phyloP scores from a whole-genome alignment of 2,113 vertebrate species.

The Proterorhinus semilunaris region DNA sequence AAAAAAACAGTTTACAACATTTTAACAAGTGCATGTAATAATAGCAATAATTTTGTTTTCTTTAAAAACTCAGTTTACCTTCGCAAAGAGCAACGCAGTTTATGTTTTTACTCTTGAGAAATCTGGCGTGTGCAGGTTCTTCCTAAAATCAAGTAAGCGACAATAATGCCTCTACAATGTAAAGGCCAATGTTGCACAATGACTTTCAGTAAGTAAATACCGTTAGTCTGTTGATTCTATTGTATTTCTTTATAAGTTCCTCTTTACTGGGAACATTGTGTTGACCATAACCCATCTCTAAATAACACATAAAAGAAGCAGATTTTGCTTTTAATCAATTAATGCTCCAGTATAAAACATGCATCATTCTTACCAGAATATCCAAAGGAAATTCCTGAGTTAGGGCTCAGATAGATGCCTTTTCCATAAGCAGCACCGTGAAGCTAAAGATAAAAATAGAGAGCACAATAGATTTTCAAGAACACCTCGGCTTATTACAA shows the following conservation, averaged over 20 bases:
- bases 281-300: constrained; percentile 97
- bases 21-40: background rate
- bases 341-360: background rate
- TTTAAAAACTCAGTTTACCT: constrained; percentile 74
- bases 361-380: constrained; percentile 90
- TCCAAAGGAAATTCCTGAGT: constrained; percentile 98
- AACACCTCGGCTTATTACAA: background rate
- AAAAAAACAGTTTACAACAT: too few species aligned
- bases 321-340: background rate
- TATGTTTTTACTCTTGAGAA: constrained; percentile 91
- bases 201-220: background rate
- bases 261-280: constrained; percentile 92
- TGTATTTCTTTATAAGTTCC: constrained; percentile 88
- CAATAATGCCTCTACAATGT: background rate
- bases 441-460: constrained; percentile 80
- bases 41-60: background rate
- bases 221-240: constrained; percentile 84
- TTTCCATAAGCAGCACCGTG: constrained; percentile 98
- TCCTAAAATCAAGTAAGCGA: constrained; percentile 69
- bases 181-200: background rate
- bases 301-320: background rate
- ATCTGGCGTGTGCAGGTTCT: constrained; percentile 83
- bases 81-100: constrained; percentile 97
- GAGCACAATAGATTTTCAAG: background rate
- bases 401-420: constrained; percentile 98